Percentiles rank a stretch among this genome's conserved stretches.
phyloP scores from a whole-genome alignment of 2,113 vertebrate genomes.

The Pandion haliaetus region DNA sequence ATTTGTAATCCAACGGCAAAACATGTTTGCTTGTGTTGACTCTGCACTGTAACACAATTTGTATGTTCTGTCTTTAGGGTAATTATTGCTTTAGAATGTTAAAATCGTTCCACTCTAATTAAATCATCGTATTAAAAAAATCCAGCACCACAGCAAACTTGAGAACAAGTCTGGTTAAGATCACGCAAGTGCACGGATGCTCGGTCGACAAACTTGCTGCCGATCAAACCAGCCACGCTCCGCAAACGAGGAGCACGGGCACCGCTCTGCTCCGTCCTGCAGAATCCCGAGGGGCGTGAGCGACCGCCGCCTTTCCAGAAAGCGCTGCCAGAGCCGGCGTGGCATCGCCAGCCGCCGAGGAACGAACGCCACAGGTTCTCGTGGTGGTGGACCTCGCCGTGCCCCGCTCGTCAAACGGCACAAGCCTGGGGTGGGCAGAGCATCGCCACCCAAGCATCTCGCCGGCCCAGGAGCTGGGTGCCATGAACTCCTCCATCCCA shows the following conservation, averaged over 20 bases:
- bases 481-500: background rate
- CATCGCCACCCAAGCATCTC: accelerated
- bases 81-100: conserved; percentile 69
- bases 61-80: conserved; percentile 69
- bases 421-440: accelerated
- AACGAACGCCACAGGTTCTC: accelerated
- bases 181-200: background rate
- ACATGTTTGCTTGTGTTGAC: conserved; percentile 67
- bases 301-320: too few species aligned
- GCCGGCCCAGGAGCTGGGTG: background rate
- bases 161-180: background rate
- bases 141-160: conserved; percentile 30
- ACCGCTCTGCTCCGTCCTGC: background rate
- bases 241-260: accelerated
- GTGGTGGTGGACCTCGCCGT: accelerated
- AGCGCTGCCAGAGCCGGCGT: accelerated
- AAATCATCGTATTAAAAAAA: conserved; percentile 60
- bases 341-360: accelerated
- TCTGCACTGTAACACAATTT: conserved; percentile 58
- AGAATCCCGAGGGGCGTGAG: accelerated
- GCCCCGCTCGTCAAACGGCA: accelerated
- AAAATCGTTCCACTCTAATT: conserved; percentile 64
- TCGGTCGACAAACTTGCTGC: background rate
- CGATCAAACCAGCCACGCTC: background rate
- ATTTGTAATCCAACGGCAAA: conserved; percentile 60